Percentiles rank a stretch among this genome's conserved stretches.
These are phyloP conservation scores for Amazona guildingii DNA, from an alignment of 2,113 vertebrate species.

Conservation along the genomic window DNA sequence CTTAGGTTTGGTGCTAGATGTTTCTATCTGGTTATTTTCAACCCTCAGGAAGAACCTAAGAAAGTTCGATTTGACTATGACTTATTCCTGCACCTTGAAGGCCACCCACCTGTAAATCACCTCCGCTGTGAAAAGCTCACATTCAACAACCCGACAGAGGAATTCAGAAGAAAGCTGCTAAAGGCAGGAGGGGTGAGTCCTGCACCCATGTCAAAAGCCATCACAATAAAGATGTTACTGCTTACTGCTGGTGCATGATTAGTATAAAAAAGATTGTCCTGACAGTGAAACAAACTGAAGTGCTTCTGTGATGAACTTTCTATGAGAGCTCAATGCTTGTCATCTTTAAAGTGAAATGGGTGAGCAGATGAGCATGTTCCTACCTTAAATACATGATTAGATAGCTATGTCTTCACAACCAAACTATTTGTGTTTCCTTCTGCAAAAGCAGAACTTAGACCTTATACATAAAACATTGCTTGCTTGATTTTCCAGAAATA, in stretches of 20 bases:
- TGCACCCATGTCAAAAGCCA: slow-evolving; percentile 13
- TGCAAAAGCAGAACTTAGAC: slow-evolving; percentile 17
- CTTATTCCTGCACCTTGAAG: slow-evolving; percentile 91
- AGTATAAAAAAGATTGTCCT: not conserved
- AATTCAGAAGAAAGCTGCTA: slow-evolving; percentile 88
- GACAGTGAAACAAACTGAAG: not conserved
- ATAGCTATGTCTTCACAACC: not conserved
- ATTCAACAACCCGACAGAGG: slow-evolving; percentile 91
- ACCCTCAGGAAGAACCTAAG: slow-evolving; percentile 87
- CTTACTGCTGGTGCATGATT: slow-evolving; percentile 1
- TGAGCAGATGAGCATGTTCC: not conserved
- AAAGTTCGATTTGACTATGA: slow-evolving; percentile 94
- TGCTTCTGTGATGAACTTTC: not conserved
- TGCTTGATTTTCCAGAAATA: not conserved
- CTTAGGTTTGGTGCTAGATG: slow-evolving; percentile 21
- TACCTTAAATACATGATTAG: not conserved
- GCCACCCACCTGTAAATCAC: slow-evolving; percentile 91
- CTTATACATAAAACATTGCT: not conserved
- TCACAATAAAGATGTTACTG: not conserved
- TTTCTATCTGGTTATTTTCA: slow-evolving; percentile 60
- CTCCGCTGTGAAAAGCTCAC: slow-evolving; percentile 92
- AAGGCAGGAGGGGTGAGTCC: slow-evolving; percentile 87
- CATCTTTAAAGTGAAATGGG: slow-evolving; percentile 19
- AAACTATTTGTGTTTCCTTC: slow-evolving; percentile 5
- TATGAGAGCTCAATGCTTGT: not conserved